Base-by-base conservation (phyloP, 2,888 invertebrate genomes). In the Tachina grossa region DNA sequence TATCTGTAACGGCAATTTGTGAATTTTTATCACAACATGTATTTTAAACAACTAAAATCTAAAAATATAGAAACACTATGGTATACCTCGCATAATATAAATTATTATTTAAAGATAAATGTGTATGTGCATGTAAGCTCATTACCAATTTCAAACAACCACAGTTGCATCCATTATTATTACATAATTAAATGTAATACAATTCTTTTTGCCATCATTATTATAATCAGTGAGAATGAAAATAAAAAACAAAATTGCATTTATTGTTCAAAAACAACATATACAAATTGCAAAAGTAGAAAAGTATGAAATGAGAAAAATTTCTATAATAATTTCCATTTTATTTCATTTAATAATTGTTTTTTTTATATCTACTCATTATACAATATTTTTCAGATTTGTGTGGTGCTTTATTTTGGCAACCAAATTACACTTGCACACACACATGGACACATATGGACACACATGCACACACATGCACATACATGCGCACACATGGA, bases 141-240 rank as follows among this genome's bases (percentile, higher is more conserved):
- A 47, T 66, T 75, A 31, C 63, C 55, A 65, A 84, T 69, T 79
- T 57, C 65, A 80, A 39, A 55, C 69, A 59, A 41, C 86, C 86
- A 59, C 69, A 86, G 83, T 84, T 86, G 22, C 66, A 74, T 68
- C 53, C 84, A 77, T 74, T 84, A 74, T 81, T 80, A 84, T 81
- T 78, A 84, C 78, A 84, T 81, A 84, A 86, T 78, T 86, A 78
- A 84, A 84, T 86, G 69, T 65, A 71, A 79, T 75, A 72, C 59
- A 82, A 79, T 71, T 83, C 71, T 22, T 51, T 31, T 69, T 79
- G 22, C 55, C 59, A 71, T 78, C 63, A 72, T 51, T 55, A 82
- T 69, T 69, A 72, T 72, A 80, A 80, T 84, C 80, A 66, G 19
- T 59, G 39, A 14, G 59, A 69, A 41, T 49, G 10, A 51, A 41